These are phyloP conservation scores for Diprion similis DNA, from an alignment of 1,140 invertebrate species.

Conservation along the genomic window DNA sequence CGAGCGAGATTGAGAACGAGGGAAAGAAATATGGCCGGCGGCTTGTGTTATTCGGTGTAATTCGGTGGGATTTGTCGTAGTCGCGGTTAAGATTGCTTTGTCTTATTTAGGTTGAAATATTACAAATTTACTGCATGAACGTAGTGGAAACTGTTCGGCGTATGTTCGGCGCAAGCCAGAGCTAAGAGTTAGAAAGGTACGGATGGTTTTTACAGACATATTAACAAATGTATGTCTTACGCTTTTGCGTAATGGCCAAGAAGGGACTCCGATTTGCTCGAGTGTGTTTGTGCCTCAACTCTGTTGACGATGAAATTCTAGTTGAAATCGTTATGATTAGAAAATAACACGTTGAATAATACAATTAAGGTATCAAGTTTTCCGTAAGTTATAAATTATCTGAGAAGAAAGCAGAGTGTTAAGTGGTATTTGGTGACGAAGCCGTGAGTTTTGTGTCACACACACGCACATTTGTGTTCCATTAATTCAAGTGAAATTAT, in stretches of 20 bases:
- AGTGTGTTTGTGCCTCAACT: neutral
- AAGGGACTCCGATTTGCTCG: neutral
- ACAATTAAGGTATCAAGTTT: no score
- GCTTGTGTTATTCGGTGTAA: constrained; percentile 34
- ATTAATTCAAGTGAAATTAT: no score
- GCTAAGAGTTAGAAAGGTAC: constrained; percentile 25
- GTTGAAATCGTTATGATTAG: no score
- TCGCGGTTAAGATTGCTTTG: constrained; percentile 14
- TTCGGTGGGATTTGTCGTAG: constrained; percentile 20
- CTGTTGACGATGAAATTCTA: no score
- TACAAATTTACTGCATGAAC: constrained; percentile 16
- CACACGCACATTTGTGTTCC: no score
- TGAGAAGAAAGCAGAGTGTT: no score
- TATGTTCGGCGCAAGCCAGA: constrained; percentile 5
- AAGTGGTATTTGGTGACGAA: no score
- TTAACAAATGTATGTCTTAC: neutral
- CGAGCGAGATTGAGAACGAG: neutral
- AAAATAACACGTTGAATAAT: no score
- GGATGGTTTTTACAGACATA: constrained; percentile 6
- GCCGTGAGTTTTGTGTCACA: no score
- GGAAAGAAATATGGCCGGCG: constrained; percentile 42
- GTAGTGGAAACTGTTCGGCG: constrained; percentile 6
- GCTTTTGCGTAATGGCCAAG: neutral
- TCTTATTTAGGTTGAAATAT: constrained; percentile 14
- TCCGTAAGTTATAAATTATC: no score